Conservation (phyloP, 1,140 invertebrate species). For the Galendromus occidentalis region DNA sequence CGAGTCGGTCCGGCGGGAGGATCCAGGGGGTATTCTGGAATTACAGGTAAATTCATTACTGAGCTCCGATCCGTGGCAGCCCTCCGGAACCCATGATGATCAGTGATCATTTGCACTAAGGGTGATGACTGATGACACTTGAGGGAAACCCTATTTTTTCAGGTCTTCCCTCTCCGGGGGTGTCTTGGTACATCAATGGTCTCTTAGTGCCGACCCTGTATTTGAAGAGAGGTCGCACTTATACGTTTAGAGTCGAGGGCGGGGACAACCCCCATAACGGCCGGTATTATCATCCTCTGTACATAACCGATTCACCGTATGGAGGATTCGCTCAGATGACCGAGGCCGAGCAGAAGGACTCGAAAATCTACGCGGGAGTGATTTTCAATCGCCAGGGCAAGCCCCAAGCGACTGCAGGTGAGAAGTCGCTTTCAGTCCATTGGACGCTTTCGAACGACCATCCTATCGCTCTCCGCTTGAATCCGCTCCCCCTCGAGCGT, state of each 20-base stretch:
- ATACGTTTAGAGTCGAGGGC: constrained; percentile 41
- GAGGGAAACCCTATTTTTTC: constrained; percentile 16
- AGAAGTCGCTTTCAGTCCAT: too few species aligned
- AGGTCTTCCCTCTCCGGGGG: constrained; percentile 61
- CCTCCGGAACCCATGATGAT: too few species aligned
- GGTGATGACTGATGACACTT: too few species aligned
- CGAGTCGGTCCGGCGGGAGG: constrained; percentile 60
- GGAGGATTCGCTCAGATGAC: constrained; percentile 54
- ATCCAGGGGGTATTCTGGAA: constrained; percentile 48
- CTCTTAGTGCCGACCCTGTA: constrained; percentile 63
- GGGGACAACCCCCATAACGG: constrained; percentile 64
- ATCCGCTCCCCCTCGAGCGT: too few species aligned
- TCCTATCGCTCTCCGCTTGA: too few species aligned
- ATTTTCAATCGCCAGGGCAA: constrained; percentile 52
- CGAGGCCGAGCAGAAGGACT: constrained; percentile 40
- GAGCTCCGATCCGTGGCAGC: constrained; percentile 15
- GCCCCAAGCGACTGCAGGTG: constrained; percentile 48
- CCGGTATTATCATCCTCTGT: constrained; percentile 70
- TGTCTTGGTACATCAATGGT: constrained; percentile 79
- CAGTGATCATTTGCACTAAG: too few species aligned
- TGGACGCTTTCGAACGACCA: too few species aligned
- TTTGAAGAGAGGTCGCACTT: constrained; percentile 58
- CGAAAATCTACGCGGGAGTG: constrained; percentile 62
- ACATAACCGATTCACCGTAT: constrained; percentile 64
- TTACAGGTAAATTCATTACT: constrained; percentile 38